Evolutionary conservation across 1,140 invertebrate genomes (phyloP), one percentile per base, ranked within the genome.

Genomic region (Brachionus asplanchnoidis): DNA sequence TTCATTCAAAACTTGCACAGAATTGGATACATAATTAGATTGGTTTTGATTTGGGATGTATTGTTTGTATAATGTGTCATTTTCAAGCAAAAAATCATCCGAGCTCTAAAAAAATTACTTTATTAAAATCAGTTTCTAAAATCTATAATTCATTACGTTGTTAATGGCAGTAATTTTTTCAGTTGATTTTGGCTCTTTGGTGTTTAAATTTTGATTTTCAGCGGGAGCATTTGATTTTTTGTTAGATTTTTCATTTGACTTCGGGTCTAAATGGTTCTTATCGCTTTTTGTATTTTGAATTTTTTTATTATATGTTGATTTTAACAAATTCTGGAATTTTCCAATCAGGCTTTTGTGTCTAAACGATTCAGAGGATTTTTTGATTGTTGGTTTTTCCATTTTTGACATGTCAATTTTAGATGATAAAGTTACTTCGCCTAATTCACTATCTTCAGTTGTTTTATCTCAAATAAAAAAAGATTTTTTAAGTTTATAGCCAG

Each of bases 261-360:
- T 78, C 0, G 4, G 11, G 14, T 28, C 23, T 44, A 26, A 12
- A 20, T 40, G 40, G 32, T 20, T 3, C 65, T 68, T 20, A 17
- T 82, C 53, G 17, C 11, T 36, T 65, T 82, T 73, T 73, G 12
- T 14, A 20, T 40, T 36, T 12, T 73, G 68, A n/a, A 42, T 73
- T 40, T 73, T 65, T 82, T 65, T 65, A 20, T 2, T 82, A 65
- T 68, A 17, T 3, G 79, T 60, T 44, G 79, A 40, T 44, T 82
- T 82, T 26, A 82, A 60, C 8, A 82, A 65, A 36, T 68, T 82
- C 7, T 82, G 79, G 65, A 82, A 82, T 82, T 65, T 82, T 11
- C 65, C 79, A 65, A 82, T 82, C 11, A 82, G 26, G 17, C 79
- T 65, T 44, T 82, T 82, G 17, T 82, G 53, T 65, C 40, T 73